Conservation (phyloP, 23 tunicate species). For the Ciona savignyi region DNA sequence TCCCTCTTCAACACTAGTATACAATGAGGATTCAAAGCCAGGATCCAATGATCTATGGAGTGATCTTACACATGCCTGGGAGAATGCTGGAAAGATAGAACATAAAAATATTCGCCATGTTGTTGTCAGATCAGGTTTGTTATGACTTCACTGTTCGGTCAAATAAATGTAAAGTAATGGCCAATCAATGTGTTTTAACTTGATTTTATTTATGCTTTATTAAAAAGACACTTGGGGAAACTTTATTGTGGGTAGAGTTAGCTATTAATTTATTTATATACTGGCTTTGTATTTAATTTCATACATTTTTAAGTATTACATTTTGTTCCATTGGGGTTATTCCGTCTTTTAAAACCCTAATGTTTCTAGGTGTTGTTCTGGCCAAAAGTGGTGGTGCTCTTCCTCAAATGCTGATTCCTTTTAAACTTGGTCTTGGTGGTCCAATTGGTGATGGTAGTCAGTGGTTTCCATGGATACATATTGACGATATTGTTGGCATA, state of each 20-base stretch:
- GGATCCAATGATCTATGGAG: slow-evolving; percentile 36
- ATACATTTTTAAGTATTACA: no score
- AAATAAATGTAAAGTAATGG: no score
- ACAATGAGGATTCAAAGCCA: slow-evolving; percentile 37
- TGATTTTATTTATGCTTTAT: no score
- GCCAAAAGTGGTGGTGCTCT: slow-evolving; percentile 64
- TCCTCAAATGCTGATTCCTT: slow-evolving; percentile 32
- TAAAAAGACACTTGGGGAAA: no score
- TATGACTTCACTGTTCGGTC: no score
- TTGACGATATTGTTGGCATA: slow-evolving; percentile 77
- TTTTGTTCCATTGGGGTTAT: no score
- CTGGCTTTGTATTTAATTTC: no score
- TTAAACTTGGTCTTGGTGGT: slow-evolving; percentile 75
- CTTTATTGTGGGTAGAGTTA: no score
- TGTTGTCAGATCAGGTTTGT: slow-evolving; percentile 61
- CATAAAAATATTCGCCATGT: slow-evolving; percentile 38
- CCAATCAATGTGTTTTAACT: no score
- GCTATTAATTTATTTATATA: no score
- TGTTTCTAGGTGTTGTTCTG: slow-evolving; percentile 55
- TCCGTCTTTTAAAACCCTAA: not conserved
- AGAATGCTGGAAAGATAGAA: slow-evolving; percentile 50
- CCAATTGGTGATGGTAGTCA: slow-evolving; percentile 50
- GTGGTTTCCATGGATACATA: slow-evolving; percentile 93
- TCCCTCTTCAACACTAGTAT: slow-evolving; percentile 12
- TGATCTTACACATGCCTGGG: slow-evolving; percentile 46